Conservation (phyloP, 2,888 invertebrate genomes). For the Drosophila borborema region DNA sequence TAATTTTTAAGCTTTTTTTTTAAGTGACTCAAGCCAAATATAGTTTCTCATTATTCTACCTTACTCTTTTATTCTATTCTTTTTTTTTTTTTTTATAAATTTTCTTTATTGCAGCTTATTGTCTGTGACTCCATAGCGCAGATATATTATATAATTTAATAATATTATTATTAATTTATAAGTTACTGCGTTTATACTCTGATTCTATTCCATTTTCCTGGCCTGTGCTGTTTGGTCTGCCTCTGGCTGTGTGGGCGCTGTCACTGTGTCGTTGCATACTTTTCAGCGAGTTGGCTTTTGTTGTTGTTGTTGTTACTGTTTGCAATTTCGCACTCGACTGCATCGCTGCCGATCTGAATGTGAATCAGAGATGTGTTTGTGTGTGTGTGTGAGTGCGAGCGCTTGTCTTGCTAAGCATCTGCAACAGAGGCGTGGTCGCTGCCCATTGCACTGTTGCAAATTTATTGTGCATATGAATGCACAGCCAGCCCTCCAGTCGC, state of each 20-base stretch:
- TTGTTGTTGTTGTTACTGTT: slow-evolving; percentile 52
- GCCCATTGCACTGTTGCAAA: slow-evolving; percentile 68
- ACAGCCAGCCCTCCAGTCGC: not conserved
- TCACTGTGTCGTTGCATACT: slow-evolving; percentile 45
- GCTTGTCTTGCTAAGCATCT: slow-evolving; percentile 54
- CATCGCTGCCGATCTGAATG: slow-evolving; percentile 60
- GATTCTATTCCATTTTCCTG: slow-evolving; percentile 5
- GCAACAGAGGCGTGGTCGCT: slow-evolving; percentile 54
- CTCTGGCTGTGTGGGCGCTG: slow-evolving; percentile 14
- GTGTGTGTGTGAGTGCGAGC: slow-evolving; percentile 11
- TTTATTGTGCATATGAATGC: slow-evolving; percentile 72
- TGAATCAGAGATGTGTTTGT: slow-evolving; percentile 32
- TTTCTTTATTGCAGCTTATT: too few species aligned
- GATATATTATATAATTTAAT: too few species aligned
- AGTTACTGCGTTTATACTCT: too few species aligned
- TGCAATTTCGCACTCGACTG: slow-evolving; percentile 77
- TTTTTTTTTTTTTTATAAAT: too few species aligned
- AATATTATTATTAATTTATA: too few species aligned
- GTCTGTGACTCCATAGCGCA: too few species aligned
- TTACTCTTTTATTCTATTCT: too few species aligned
- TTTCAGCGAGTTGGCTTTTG: slow-evolving; percentile 48
- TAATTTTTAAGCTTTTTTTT: not conserved
- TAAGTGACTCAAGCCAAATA: not conserved
- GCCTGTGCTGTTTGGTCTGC: slow-evolving; percentile 14
- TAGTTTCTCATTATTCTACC: not conserved